Evolutionary conservation across 2,797 vertebrate genomes (phyloP), one percentile per base, ranked within the genome.

Genomic region (Morelia viridis): DNA sequence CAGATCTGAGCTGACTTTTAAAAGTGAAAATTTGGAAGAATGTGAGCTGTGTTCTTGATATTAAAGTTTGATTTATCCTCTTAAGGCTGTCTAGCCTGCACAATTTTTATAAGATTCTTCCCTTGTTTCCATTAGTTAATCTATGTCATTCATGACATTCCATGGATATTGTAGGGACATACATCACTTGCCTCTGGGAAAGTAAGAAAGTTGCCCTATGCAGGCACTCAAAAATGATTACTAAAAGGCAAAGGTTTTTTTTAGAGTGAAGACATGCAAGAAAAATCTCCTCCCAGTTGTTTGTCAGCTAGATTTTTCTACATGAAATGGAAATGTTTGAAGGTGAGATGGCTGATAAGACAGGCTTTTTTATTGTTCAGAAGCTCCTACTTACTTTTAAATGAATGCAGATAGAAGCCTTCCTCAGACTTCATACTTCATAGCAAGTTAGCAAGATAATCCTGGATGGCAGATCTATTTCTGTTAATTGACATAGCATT

Each of bases 61-160:
- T 87, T 83, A 64, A 90, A 83, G 58, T 56, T 57, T 92, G 35
- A 85, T 92, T 65, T 84, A n/a, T 88, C 41, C 53, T 60, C 46
- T 58, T 83, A 31, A 22, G 68, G 24, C 2, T 46, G 19, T 92
- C 58, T 64, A 17, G 71, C 50, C 50, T 87, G 26, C 31, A 62
- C 24, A 19, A 0, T 10, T 60, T 61, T n/a, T 80, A 46, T 31
- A 60, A 31, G 35, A 71, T 58, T 46, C 19, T 53, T 28, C 60
- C 35, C 87, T 92, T 65, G 56, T 17, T 89, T 85, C 61, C 41
- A 60, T 89, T 68, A 85, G 85, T 92, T 89, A 89, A 10, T 85
- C 35, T 26, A 26, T 83, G 46, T 17, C 12, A 53, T 26, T 13
- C 26, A 60, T 85, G 35, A 50, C 53, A 71, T 60, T 17, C 41